Conservation (phyloP, 2,888 invertebrate species). For the Azorinus chamasolen region DNA sequence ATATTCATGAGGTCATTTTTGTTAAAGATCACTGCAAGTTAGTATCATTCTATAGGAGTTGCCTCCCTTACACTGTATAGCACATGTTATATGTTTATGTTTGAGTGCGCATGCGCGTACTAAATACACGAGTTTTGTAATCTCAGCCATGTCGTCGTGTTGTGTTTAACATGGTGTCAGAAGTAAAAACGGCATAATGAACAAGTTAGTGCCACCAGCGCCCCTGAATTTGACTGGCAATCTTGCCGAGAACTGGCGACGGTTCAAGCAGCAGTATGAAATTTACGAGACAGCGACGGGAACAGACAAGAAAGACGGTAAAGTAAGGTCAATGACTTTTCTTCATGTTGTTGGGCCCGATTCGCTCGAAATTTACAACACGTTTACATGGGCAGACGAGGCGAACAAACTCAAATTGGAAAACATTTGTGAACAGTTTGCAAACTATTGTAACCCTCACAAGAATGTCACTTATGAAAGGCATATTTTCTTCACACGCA, state of each 20-base stretch:
- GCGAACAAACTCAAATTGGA: slow-evolving; percentile 2
- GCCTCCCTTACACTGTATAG: too few relatives aligned
- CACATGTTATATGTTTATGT: too few relatives aligned
- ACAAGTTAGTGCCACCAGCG: background rate
- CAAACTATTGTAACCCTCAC: background rate
- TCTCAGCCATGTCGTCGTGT: too few relatives aligned
- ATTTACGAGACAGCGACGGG: slow-evolving; percentile 1
- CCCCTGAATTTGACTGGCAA: background rate
- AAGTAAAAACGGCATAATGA: slow-evolving; percentile 4
- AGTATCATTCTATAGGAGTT: too few relatives aligned
- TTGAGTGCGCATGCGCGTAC: too few relatives aligned
- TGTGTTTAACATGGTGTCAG: slow-evolving; percentile 1
- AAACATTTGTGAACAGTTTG: slow-evolving; percentile 5
- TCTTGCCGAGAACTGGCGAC: slow-evolving; percentile 1
- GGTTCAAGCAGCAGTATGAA: background rate
- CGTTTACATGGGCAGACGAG: background rate
- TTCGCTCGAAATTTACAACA: too few relatives aligned
- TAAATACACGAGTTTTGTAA: too few relatives aligned
- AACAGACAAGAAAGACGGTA: slow-evolving; percentile 1
- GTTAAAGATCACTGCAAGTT: too few relatives aligned
- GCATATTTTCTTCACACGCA: background rate
- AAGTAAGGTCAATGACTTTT: slow-evolving; percentile 6
- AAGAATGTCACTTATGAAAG: slow-evolving; percentile 5
- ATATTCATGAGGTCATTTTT: too few relatives aligned
- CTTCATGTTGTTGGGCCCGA: too few relatives aligned